Percentiles rank a stretch among this genome's conserved stretches.
These are phyloP conservation scores for Microctenopoma steveboyesi DNA, from an alignment of 2,797 vertebrate species.

Conservation along the genomic window DNA sequence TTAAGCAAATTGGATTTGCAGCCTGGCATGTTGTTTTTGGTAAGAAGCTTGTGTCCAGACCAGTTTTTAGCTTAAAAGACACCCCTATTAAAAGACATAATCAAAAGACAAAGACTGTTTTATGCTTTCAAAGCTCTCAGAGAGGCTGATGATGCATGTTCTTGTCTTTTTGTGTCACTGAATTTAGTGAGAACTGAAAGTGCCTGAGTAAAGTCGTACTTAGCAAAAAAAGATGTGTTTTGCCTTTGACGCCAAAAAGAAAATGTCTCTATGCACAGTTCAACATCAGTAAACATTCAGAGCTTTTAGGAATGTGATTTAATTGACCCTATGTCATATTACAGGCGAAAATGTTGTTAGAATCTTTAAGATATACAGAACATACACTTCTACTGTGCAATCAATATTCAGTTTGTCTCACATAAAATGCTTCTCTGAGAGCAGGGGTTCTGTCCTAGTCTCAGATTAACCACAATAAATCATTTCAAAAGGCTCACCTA, in stretches of 20 bases:
- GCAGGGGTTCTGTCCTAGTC: too few relatives aligned
- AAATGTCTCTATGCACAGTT: not conserved
- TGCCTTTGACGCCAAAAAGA: not conserved
- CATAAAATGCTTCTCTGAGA: too few relatives aligned
- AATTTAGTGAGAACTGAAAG: not conserved
- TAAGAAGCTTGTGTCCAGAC: not conserved
- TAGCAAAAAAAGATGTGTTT: slow-evolving; percentile 10
- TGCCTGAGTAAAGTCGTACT: slow-evolving; percentile 4
- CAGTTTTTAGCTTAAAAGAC: not conserved
- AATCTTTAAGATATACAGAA: too few relatives aligned
- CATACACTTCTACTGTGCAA: not conserved
- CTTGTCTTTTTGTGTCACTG: not conserved
- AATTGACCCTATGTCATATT: too few relatives aligned
- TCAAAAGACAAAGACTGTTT: not conserved
- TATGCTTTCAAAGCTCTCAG: not conserved
- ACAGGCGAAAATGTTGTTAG: too few relatives aligned
- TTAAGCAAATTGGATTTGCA: not conserved
- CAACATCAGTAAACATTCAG: not conserved
- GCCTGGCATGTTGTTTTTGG: not conserved
- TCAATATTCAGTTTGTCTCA: not conserved
- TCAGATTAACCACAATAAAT: too few relatives aligned
- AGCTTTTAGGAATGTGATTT: too few relatives aligned
- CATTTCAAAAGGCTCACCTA: too few relatives aligned
- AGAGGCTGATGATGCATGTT: not conserved
- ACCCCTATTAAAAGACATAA: not conserved